These are phyloP conservation scores for Tetragonula carbonaria DNA, from an alignment of 2,888 invertebrate genomes.

Conservation along the genomic window DNA sequence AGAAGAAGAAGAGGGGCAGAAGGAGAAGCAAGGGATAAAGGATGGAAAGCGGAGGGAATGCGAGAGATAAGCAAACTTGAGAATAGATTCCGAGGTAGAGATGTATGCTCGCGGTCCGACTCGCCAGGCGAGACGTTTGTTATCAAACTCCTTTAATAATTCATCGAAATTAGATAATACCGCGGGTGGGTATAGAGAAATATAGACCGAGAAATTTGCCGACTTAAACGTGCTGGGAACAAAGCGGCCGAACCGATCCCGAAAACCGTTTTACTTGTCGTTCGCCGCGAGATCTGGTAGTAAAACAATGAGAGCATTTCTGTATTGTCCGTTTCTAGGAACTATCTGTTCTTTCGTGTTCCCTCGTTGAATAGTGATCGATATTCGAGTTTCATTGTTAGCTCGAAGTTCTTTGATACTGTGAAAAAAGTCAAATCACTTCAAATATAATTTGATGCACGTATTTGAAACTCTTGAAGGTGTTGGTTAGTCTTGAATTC, in stretches of 20 bases:
- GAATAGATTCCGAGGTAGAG: slow-evolving; percentile 49
- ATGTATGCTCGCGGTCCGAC: slow-evolving; percentile 54
- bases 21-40: background rate
- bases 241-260: slow-evolving; percentile 40
- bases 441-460: no score
- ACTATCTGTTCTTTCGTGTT: slow-evolving; percentile 59
- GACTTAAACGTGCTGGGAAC: slow-evolving; percentile 34
- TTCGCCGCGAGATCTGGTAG: slow-evolving; percentile 71
- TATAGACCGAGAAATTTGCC: slow-evolving; percentile 13
- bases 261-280: slow-evolving; percentile 72
- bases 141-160: slow-evolving; percentile 78
- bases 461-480: no score
- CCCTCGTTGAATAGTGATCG: background rate
- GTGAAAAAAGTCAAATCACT: no score
- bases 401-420: no score
- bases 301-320: slow-evolving; percentile 71
- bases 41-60: background rate
- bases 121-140: slow-evolving; percentile 60
- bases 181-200: slow-evolving; percentile 40
- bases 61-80: slow-evolving; percentile 44
- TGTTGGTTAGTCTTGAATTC: no score
- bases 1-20: background rate
- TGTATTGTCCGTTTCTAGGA: slow-evolving; percentile 46
- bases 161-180: slow-evolving; percentile 76
- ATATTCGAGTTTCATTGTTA: no score